Percentiles rank a stretch among this genome's conserved stretches.
These are phyloP conservation scores for Drosophila pegasa DNA, from an alignment of 2,888 invertebrate species.

Conservation along the genomic window DNA sequence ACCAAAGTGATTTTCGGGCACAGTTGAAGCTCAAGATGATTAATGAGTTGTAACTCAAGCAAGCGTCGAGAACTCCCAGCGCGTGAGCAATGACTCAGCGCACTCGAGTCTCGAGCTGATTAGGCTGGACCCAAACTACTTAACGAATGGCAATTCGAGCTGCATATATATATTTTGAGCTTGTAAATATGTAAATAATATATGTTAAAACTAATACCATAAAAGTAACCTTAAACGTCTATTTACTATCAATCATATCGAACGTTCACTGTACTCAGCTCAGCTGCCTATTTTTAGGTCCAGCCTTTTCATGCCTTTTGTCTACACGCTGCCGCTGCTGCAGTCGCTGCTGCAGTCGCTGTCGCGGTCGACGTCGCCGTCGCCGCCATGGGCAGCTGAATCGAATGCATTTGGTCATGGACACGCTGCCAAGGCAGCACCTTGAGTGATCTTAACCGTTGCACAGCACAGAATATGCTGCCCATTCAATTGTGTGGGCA, in stretches of 20 bases:
- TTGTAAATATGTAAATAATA: neutral
- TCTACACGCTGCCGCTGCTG: conserved; percentile 10
- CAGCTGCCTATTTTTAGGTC: conserved; percentile 22
- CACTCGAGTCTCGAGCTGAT: conserved; percentile 24
- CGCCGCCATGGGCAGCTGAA: conserved; percentile 53
- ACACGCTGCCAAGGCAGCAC: conserved; percentile 44
- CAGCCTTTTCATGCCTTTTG: conserved; percentile 29
- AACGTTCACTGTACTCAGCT: conserved; percentile 10
- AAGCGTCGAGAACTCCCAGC: conserved; percentile 38
- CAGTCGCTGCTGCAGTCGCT: neutral
- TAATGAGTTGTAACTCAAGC: conserved; percentile 44
- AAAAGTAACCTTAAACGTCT: neutral
- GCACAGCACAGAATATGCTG: conserved; percentile 14
- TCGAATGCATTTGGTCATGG: conserved; percentile 64
- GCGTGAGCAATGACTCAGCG: conserved; percentile 48
- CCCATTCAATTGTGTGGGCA: conserved; percentile 17
- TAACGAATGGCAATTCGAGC: neutral
- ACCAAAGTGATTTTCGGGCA: conserved; percentile 28
- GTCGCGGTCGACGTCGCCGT: neutral
- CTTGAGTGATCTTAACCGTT: conserved; percentile 49
- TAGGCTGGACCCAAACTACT: conserved; percentile 38
- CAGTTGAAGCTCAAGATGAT: conserved; percentile 45
- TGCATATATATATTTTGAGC: neutral
- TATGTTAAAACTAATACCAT: neutral
- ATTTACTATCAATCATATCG: neutral